These are phyloP conservation scores for Rhodophaea formosa DNA, from an alignment of 2,888 invertebrate species.

Conservation along the genomic window DNA sequence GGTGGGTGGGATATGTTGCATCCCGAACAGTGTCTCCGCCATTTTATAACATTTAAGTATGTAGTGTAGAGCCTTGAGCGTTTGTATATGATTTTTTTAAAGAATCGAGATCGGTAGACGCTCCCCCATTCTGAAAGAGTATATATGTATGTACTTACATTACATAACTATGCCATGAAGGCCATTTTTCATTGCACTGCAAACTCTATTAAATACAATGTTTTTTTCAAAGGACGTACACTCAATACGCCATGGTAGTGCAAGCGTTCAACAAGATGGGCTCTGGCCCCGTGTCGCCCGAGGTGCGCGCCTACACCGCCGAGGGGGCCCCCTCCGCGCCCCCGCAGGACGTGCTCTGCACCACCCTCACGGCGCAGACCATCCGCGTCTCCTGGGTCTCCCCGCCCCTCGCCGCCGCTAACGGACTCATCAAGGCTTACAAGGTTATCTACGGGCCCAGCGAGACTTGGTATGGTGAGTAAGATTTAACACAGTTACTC, in stretches of 20 bases:
- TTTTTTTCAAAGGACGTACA: constrained; percentile 86
- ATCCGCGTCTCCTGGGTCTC: constrained; percentile 97
- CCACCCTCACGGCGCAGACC: constrained; percentile 95
- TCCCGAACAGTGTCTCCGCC: no score
- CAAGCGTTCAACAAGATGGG: constrained; percentile 97
- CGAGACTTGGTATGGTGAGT: constrained; percentile 95
- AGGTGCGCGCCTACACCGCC: constrained; percentile 94
- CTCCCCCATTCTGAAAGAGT: no score
- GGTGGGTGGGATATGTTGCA: no score
- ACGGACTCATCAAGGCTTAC: constrained; percentile 97
- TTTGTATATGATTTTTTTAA: no score
- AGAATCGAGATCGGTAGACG: no score
- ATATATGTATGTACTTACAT: no score
- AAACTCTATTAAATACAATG: background rate
- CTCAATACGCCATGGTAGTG: constrained; percentile 96
- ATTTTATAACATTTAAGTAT: no score
- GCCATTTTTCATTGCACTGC: no score
- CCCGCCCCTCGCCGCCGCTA: constrained; percentile 94
- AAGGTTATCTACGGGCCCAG: constrained; percentile 96
- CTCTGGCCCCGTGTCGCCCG: constrained; percentile 93
- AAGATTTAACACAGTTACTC: no score
- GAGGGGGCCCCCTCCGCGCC: constrained; percentile 96
- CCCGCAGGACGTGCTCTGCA: constrained; percentile 95
- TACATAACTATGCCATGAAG: no score
- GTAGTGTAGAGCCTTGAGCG: no score